phyloP scores from a whole-genome alignment of 64 coral and sea anemone species.

The Dendronephthya gigantea region DNA sequence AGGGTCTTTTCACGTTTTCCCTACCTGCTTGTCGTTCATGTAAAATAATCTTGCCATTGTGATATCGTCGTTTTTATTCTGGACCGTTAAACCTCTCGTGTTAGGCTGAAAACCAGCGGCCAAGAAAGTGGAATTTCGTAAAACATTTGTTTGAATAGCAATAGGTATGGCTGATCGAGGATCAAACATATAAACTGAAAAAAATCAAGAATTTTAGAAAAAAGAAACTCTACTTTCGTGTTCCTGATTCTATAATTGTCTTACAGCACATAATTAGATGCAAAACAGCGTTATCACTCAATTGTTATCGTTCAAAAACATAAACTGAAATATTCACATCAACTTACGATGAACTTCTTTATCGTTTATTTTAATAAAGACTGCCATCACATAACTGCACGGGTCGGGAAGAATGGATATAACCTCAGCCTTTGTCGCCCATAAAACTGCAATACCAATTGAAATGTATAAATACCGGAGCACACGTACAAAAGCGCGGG shows the following conservation, averaged over 20 bases:
- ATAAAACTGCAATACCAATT: slow-evolving; percentile 42
- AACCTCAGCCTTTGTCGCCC: slow-evolving; percentile 46
- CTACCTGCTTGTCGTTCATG: slow-evolving; percentile 42
- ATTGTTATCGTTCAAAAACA: neutral
- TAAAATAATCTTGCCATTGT: slow-evolving; percentile 58
- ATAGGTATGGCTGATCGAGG: slow-evolving; percentile 41
- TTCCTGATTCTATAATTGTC: too few species aligned
- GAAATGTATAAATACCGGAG: neutral
- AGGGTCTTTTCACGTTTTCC: too few species aligned
- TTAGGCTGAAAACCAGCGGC: slow-evolving; percentile 39
- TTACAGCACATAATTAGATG: too few species aligned
- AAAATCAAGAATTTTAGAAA: too few species aligned
- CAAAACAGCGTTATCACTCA: too few species aligned
- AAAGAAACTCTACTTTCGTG: too few species aligned
- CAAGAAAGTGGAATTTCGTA: slow-evolving; percentile 13
- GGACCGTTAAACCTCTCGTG: neutral
- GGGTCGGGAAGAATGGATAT: slow-evolving; percentile 32
- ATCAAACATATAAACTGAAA: slow-evolving; percentile 63
- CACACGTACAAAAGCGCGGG: too few species aligned
- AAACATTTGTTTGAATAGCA: slow-evolving; percentile 28
- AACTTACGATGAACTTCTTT: slow-evolving; percentile 48
- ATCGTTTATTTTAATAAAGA: slow-evolving; percentile 31
- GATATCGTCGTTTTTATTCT: neutral
- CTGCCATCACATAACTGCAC: slow-evolving; percentile 30
- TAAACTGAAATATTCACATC: neutral